Base-by-base conservation (phyloP, 1,140 invertebrate species). In the Argopecten irradians region DNA sequence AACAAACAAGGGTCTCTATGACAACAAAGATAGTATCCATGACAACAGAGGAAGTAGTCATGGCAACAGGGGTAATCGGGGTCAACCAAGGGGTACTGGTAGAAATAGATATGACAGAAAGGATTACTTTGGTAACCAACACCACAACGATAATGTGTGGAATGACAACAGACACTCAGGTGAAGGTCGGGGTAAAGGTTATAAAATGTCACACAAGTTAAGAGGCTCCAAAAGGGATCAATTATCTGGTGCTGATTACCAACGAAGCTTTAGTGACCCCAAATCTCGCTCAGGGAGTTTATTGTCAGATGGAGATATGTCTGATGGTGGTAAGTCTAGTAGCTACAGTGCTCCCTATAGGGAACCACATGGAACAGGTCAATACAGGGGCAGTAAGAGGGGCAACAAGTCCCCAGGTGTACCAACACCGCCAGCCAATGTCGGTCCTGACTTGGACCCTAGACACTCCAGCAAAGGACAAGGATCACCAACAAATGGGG, bases 191-290 rank as follows among this genome's bases (percentile, higher is more conserved):
- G 83, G 83, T 22, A 35, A 46, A 83, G 36, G 11, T 85, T 22
- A 71, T 32, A 19, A 85, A 34, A 36, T 34, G 39, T 11, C 84
- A 84, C 84, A 46, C n/a, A 84, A 28, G 36, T 11, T 35, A 19
- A 32, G 85, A 83, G 83, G 34, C 55, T 71, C n/a, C n/a, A 22
- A 85, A 11, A 85, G 87, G 82, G 28, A 43, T 22, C 39, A 32
- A 39, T 85, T 34, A 33, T 39, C 34, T n/a, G 82, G 36, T 46
- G 87, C 83, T 84, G 89, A 87, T 34, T 89, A 55, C 86, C 82
- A 88, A 3, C 71, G 89, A 83, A 90, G 89, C 84, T 85, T 85
- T 33, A 90, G 89, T 90, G 89, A 90, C 43, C 89, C 89, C 7
- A 90, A 88, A 55, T 35, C 85, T 0, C 39, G 84, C 2, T 16